phyloP scores from a whole-genome alignment of 2,113 vertebrate genomes.

The Nettapus auritus region DNA sequence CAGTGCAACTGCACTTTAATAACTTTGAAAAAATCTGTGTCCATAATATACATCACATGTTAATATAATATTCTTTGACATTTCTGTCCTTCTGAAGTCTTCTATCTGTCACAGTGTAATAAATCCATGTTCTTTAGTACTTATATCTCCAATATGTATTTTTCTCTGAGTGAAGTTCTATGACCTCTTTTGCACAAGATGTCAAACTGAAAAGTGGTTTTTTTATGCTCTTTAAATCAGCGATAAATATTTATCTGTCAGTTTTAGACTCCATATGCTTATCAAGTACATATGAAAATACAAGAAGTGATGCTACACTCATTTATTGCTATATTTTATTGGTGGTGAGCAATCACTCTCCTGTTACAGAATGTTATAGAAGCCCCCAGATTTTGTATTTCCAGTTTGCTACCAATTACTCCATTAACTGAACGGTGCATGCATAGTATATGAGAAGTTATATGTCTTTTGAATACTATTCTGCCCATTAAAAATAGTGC shows the following conservation, averaged over 20 bases:
- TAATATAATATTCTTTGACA: background rate
- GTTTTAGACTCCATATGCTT: background rate
- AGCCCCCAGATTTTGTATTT: background rate
- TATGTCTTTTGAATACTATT: background rate
- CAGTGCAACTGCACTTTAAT: background rate
- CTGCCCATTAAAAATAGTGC: background rate
- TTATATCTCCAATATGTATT: background rate
- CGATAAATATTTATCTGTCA: background rate
- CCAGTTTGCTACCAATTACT: background rate
- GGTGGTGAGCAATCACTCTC: background rate
- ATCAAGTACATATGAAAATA: background rate
- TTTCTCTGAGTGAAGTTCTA: background rate
- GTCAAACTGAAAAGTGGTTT: background rate
- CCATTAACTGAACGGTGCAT: background rate
- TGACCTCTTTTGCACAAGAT: background rate
- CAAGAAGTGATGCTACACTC: background rate
- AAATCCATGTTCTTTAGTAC: background rate
- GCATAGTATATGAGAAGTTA: background rate
- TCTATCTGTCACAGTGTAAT: background rate
- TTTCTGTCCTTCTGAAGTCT: background rate
- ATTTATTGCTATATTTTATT: background rate
- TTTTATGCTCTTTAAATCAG: background rate
- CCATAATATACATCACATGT: background rate
- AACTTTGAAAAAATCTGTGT: background rate
- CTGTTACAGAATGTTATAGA: background rate